Evolutionary conservation across 2,888 invertebrate genomes (phyloP), one percentile per base, ranked within the genome.

Genomic region (Chymomyza amoena): DNA sequence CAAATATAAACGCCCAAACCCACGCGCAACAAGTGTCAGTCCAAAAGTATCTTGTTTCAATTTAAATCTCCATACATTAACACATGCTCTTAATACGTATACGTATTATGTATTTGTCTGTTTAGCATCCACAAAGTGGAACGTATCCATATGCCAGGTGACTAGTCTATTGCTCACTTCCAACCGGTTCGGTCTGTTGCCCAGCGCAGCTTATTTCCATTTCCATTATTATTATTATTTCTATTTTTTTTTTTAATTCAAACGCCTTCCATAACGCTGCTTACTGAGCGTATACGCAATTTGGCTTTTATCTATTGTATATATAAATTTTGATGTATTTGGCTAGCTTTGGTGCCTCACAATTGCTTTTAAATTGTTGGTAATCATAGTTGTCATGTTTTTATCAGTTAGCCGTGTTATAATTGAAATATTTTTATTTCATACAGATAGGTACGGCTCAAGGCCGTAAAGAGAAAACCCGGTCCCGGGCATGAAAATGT

Each of bases 361-460:
- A 45, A n/a, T 52, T 63, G 39, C 50, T 67, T 45, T 45, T 25
- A 25, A 45, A 52, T 61, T 62, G 54, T 45, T 52, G 36, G 16
- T 59, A 57, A 13, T 39, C 39, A 56, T 16, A 51, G 51, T 67
- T 70, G 68, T 73, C 69, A 68, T 65, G 51, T 69, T 52, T 54
- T 85, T 13, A 45, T 85, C 81, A 85, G 81, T 83, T 65, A 81
- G 79, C 73, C 84, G 72, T 81, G 78, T 76, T 72, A 76, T 73
- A 74, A 83, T 78, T 79, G 75, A 75, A 78, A 73, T 76, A 57
- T 13, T 20, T 57, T 25, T 57, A 20, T 32, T 7, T 4, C 25
- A 25, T 25, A 25, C 3, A 25, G 25, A 25, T 25, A 25, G n/a
- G n/a, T n/a, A n/a, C n/a, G n/a, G n/a, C n/a, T n/a, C n/a, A n/a